phyloP scores from a whole-genome alignment of 2,113 vertebrate species.

The Bos javanicus region DNA sequence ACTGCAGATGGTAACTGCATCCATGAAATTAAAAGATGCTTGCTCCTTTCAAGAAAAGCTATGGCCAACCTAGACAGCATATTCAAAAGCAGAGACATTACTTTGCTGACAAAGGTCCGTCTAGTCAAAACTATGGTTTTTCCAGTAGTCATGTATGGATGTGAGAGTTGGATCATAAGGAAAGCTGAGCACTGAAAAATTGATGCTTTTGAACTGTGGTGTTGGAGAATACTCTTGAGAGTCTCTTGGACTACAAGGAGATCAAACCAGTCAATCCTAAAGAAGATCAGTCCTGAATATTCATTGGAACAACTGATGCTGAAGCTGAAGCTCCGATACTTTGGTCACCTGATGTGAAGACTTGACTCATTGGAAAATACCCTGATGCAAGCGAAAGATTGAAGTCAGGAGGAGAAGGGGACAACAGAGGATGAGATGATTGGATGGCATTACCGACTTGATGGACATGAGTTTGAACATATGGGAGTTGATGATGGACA shows the following conservation, averaged over 20 bases:
- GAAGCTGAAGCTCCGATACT: neutral
- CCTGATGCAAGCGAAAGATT: neutral
- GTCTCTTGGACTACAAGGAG: neutral
- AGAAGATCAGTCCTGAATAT: neutral
- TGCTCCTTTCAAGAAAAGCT: neutral
- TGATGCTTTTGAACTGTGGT: neutral
- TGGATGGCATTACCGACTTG: neutral
- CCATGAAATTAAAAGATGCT: neutral
- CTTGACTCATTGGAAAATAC: neutral
- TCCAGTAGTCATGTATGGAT: neutral
- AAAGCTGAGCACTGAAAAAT: fast-evolving
- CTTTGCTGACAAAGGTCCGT: neutral
- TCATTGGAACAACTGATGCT: neutral
- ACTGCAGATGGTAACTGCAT: neutral
- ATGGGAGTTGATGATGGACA: neutral
- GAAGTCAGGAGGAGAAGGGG: neutral
- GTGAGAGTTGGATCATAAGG: neutral
- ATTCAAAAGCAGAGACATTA: neutral
- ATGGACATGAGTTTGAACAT: neutral
- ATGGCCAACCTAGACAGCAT: neutral
- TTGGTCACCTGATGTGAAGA: neutral
- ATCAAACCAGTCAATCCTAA: neutral
- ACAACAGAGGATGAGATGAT: neutral
- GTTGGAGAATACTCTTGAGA: neutral
- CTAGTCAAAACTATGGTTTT: neutral